A percentile compares a stretch with the other conserved stretches of the same genome.
These are phyloP conservation scores for Pantherophis alleghaniensis DNA, from an alignment of 2,797 vertebrate species.

Conservation along the genomic window DNA sequence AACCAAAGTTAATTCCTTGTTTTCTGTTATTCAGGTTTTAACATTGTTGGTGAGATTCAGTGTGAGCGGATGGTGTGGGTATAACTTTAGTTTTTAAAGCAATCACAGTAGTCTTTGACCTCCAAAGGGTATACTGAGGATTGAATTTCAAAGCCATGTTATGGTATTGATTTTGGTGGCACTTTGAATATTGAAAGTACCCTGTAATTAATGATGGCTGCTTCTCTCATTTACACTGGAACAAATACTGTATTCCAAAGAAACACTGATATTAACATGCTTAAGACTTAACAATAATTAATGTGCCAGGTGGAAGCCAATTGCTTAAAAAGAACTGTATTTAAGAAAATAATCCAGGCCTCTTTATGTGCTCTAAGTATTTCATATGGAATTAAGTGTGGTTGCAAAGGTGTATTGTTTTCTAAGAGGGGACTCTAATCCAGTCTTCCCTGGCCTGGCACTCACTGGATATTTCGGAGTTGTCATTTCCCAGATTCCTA, in stretches of 20 bases:
- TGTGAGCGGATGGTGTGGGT: background rate
- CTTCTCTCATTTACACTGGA: background rate
- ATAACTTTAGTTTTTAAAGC: background rate
- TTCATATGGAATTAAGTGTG: background rate
- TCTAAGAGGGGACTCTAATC: background rate
- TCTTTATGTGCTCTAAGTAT: background rate
- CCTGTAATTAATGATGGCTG: slow-evolving; percentile 8
- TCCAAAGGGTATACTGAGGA: slow-evolving; percentile 1
- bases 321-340: background rate
- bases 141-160: background rate
- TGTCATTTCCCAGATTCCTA: background rate
- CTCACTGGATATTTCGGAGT: background rate
- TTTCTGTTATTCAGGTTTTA: background rate
- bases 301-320: background rate
- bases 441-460: background rate
- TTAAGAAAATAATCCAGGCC: background rate
- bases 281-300: background rate
- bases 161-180: background rate
- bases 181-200: background rate
- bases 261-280: background rate
- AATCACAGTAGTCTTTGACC: background rate
- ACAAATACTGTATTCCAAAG: background rate
- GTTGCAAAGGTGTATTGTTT: background rate
- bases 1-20: background rate
- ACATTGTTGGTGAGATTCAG: background rate